These are phyloP conservation scores for Megaleporinus macrocephalus DNA, from an alignment of 2,113 vertebrate genomes.

Conservation along the genomic window DNA sequence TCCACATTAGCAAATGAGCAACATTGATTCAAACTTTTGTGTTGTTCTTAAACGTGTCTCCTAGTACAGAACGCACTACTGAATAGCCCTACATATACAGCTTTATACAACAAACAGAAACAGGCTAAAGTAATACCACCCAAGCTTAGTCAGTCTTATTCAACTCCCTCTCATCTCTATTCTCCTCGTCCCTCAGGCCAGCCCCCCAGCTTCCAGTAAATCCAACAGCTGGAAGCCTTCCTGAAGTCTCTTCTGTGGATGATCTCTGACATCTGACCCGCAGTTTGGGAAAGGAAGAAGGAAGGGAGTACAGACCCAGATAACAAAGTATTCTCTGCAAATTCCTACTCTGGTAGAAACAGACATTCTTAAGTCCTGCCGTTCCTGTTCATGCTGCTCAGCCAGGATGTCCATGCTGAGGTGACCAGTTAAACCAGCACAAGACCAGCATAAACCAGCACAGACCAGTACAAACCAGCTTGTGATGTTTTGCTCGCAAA, in stretches of 20 bases:
- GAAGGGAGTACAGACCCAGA: neutral
- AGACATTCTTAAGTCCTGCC: too few species aligned
- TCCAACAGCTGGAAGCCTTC: slow-evolving; percentile 42
- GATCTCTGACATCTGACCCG: slow-evolving; percentile 32
- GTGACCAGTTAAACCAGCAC: too few species aligned
- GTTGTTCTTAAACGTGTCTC: neutral
- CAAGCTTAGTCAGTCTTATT: neutral
- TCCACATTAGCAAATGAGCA: neutral
- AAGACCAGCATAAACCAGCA: too few species aligned
- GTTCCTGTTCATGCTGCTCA: too few species aligned
- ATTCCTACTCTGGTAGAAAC: neutral
- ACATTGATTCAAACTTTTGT: slow-evolving; percentile 7
- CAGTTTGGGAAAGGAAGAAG: neutral
- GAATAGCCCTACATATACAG: neutral
- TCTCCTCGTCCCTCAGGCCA: slow-evolving; percentile 2
- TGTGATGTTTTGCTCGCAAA: too few species aligned
- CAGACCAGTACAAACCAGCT: too few species aligned
- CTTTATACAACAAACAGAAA: neutral
- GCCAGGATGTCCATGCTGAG: too few species aligned
- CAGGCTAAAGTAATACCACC: neutral
- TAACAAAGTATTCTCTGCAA: neutral
- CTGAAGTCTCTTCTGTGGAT: neutral
- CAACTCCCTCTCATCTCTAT: neutral
- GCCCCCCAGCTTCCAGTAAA: slow-evolving; percentile 47
- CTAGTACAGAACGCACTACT: neutral